Evolutionary conservation across 37 sponge, comb jelly and placozoan species (phyloP).

Genomic region (Ianthella basta): DNA sequence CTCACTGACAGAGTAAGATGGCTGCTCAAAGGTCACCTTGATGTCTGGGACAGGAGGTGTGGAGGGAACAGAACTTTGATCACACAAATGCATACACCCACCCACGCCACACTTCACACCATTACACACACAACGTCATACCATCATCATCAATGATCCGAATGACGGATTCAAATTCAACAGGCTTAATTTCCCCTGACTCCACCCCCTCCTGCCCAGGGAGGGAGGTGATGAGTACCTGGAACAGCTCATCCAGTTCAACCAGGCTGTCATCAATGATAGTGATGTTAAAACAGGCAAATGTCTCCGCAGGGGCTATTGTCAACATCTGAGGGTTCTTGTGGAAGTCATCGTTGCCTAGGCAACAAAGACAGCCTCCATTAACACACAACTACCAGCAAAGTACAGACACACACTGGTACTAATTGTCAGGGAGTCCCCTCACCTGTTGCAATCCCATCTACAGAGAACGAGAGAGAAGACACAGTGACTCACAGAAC

Average conservation of each 20-base stretch:
- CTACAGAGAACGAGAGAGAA: neutral
- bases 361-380: neutral
- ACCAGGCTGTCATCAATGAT: constrained; percentile 38
- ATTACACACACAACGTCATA: constrained; percentile 17
- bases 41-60: neutral
- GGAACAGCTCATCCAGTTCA: constrained; percentile 33
- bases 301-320: neutral
- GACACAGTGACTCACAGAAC: too few species aligned
- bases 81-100: neutral
- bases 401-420: neutral
- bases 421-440: neutral
- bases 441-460: neutral
- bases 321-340: neutral
- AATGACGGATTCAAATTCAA: neutral
- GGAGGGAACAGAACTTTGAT: neutral
- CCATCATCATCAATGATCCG: constrained; percentile 50
- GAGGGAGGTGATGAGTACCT: neutral
- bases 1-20: constrained; percentile 27
- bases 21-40: constrained; percentile 11
- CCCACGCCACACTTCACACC: neutral
- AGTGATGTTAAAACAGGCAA: neutral
- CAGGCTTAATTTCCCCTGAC: neutral
- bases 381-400: too few species aligned
- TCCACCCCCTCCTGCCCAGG: neutral
- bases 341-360: neutral